These are phyloP conservation scores for Agrypnia vestita DNA, from an alignment of 1,140 invertebrate genomes.

Conservation along the genomic window DNA sequence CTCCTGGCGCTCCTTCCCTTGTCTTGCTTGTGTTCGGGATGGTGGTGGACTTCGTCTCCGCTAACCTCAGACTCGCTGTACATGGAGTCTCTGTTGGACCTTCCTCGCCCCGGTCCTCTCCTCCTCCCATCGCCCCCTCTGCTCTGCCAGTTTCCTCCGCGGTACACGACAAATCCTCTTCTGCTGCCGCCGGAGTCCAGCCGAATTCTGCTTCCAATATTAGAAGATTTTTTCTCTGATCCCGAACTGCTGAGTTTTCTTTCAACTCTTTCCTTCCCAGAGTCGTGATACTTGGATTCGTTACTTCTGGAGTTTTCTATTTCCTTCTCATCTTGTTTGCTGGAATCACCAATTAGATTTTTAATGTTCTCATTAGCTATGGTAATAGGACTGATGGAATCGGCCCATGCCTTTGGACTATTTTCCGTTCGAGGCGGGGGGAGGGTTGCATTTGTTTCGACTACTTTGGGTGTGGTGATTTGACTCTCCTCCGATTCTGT, in stretches of 20 bases:
- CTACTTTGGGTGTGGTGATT: slow-evolving; percentile 18
- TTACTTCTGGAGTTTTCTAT: slow-evolving; percentile 40
- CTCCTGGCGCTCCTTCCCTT: slow-evolving; percentile 64
- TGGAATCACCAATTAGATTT: slow-evolving; percentile 24
- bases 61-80: slow-evolving; percentile 75
- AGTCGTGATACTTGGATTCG: slow-evolving; percentile 52
- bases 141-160: slow-evolving; percentile 70
- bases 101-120: slow-evolving; percentile 67
- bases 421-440: slow-evolving; percentile 53
- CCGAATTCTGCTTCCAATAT: slow-evolving; percentile 51
- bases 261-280: slow-evolving; percentile 68
- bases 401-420: slow-evolving; percentile 67
- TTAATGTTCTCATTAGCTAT: slow-evolving; percentile 30
- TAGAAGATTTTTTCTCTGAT: slow-evolving; percentile 68
- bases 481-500: slow-evolving; percentile 17
- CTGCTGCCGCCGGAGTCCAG: slow-evolving; percentile 62
- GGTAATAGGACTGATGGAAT: slow-evolving; percentile 66
- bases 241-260: slow-evolving; percentile 71
- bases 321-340: slow-evolving; percentile 54
- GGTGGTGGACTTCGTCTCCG: slow-evolving; percentile 73
- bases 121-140: slow-evolving; percentile 67
- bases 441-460: background rate
- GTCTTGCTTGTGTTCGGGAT: slow-evolving; percentile 65
- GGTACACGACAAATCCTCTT: slow-evolving; percentile 67
- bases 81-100: slow-evolving; percentile 54